Evolutionary conservation across 2,888 invertebrate genomes (phyloP).

Genomic region (Penaeus monodon): DNA sequence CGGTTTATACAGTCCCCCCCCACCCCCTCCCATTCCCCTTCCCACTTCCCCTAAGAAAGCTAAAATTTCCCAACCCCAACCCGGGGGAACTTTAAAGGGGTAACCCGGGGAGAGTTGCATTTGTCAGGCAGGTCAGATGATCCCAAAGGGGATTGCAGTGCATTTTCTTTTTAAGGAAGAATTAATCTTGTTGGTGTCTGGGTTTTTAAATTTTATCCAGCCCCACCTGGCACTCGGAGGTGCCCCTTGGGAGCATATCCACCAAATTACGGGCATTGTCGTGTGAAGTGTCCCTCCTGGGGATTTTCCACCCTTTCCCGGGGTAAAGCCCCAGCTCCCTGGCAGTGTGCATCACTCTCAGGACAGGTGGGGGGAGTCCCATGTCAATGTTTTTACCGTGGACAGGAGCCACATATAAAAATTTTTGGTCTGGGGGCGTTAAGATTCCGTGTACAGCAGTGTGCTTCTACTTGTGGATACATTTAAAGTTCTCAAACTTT

Average conservation of each 20-base stretch:
- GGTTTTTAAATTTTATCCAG: constrained; percentile 14
- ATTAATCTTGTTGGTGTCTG: constrained; percentile 16
- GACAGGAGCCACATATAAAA: constrained; percentile 60
- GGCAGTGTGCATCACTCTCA: constrained; percentile 31
- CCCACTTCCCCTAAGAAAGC: too few relatives aligned
- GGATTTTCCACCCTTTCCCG: constrained; percentile 32
- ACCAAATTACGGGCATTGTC: background rate
- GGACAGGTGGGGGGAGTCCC: constrained; percentile 44
- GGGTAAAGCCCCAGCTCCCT: constrained; percentile 29
- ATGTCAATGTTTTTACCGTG: constrained; percentile 38
- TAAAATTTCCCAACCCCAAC: too few relatives aligned
- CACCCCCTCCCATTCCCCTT: too few relatives aligned
- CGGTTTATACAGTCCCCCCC: too few relatives aligned
- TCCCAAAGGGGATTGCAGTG: too few relatives aligned
- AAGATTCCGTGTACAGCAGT: constrained; percentile 50
- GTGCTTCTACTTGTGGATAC: constrained; percentile 48
- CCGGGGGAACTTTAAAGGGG: too few relatives aligned
- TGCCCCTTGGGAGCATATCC: constrained; percentile 24
- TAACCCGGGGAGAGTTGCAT: too few relatives aligned
- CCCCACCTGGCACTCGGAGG: constrained; percentile 17
- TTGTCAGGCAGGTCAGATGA: too few relatives aligned
- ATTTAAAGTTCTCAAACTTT: constrained; percentile 43
- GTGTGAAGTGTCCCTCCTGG: constrained; percentile 7
- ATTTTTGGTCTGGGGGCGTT: constrained; percentile 47
- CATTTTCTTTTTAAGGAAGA: background rate